Percentiles rank a stretch among this genome's conserved stretches.
These are phyloP conservation scores for Brachionus asplanchnoidis DNA, from an alignment of 1,140 invertebrate species.

Conservation along the genomic window DNA sequence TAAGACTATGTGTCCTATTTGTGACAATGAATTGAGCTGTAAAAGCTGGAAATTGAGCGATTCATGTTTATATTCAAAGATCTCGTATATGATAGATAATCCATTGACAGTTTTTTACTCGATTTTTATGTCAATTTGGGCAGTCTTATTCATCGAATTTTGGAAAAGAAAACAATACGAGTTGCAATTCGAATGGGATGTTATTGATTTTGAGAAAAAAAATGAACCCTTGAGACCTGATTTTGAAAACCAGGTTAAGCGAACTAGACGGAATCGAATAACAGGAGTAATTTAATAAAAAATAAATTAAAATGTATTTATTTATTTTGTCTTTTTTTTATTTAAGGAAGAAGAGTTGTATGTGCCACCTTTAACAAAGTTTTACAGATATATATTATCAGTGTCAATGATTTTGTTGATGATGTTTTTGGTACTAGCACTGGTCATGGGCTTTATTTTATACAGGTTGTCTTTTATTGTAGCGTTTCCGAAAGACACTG, in stretches of 20 bases:
- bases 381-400: not conserved
- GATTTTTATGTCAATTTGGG: slow-evolving; percentile 72
- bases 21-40: slow-evolving; percentile 66
- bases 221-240: slow-evolving; percentile 61
- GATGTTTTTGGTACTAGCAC: slow-evolving; percentile 72
- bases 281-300: slow-evolving; percentile 10
- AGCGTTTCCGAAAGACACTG: slow-evolving; percentile 45
- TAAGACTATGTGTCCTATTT: slow-evolving; percentile 72
- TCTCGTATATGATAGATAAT: slow-evolving; percentile 72
- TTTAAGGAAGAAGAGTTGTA: not conserved
- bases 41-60: slow-evolving; percentile 68
- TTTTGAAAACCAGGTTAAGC: slow-evolving; percentile 44
- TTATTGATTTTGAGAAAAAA: slow-evolving; percentile 70
- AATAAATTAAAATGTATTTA: slow-evolving; percentile 47
- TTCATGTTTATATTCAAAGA: slow-evolving; percentile 65
- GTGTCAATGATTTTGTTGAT: slow-evolving; percentile 4
- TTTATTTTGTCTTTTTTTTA: not conserved
- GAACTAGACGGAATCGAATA: not conserved
- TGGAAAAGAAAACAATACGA: slow-evolving; percentile 86
- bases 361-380: slow-evolving; percentile 7
- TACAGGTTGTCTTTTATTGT: slow-evolving; percentile 76
- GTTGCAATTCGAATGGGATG: slow-evolving; percentile 88
- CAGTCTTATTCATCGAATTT: slow-evolving; percentile 80
- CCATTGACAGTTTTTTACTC: slow-evolving; percentile 70
- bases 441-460: slow-evolving; percentile 83